A percentile compares a stretch with the other conserved stretches of the same genome.
Conservation (phyloP, 2,797 vertebrate species). For the Uromys caudimaculatus region DNA sequence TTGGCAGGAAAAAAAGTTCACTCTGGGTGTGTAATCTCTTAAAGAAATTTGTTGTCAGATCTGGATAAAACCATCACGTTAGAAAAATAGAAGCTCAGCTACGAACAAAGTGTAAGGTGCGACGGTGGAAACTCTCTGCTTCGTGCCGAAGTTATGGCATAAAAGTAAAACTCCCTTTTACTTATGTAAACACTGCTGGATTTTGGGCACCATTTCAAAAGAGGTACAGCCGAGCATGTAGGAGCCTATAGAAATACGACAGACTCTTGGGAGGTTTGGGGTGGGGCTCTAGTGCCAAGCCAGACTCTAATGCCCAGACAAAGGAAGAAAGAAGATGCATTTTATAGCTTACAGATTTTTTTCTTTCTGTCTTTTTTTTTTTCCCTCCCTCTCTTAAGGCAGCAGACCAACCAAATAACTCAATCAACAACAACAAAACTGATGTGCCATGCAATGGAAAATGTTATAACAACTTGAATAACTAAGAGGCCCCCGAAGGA, state of each 20-base stretch:
- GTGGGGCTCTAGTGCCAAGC: slow-evolving; percentile 81
- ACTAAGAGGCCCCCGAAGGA: slow-evolving; percentile 60
- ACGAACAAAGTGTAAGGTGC: slow-evolving; percentile 84
- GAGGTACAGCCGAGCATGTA: slow-evolving; percentile 85
- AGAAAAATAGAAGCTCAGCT: slow-evolving; percentile 85
- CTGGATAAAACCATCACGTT: slow-evolving; percentile 88
- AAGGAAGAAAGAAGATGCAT: slow-evolving; percentile 79
- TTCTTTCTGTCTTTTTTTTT: slow-evolving; percentile 65
- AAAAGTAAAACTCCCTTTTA: slow-evolving; percentile 86
- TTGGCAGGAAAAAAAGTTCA: slow-evolving; percentile 86
- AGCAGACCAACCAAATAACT: slow-evolving; percentile 73
- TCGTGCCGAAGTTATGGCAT: slow-evolving; percentile 80
- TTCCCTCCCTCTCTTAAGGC: slow-evolving; percentile 58
- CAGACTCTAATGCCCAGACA: slow-evolving; percentile 83
- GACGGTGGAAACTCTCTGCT: slow-evolving; percentile 74
- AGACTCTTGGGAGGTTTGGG: slow-evolving; percentile 89
- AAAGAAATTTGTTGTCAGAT: slow-evolving; percentile 87
- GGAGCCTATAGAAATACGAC: slow-evolving; percentile 85
- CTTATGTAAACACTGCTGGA: slow-evolving; percentile 87
- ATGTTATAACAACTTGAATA: slow-evolving; percentile 82
- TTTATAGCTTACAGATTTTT: slow-evolving; percentile 83
- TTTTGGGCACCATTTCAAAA: slow-evolving; percentile 87
- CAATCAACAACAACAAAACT: slow-evolving; percentile 77
- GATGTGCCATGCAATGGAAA: slow-evolving; percentile 83
- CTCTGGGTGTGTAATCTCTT: slow-evolving; percentile 88